Percentiles rank a stretch among this genome's conserved stretches.
Conservation (phyloP, 2,888 invertebrate genomes). For the Aromia moschata region DNA sequence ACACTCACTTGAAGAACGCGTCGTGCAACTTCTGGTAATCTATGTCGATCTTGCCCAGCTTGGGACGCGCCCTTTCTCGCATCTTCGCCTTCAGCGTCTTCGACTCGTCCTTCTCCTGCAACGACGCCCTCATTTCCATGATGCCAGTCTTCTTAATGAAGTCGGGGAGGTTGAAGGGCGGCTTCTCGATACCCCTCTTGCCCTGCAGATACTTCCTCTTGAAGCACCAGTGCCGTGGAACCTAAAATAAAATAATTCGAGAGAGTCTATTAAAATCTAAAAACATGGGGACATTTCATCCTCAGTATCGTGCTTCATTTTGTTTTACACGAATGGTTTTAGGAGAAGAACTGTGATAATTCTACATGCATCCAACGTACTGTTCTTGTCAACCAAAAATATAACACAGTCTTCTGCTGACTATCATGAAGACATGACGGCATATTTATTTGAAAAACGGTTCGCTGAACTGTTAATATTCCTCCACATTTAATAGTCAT, state of each 20-base stretch:
- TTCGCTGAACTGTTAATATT: no score
- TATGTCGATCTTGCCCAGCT: conserved; percentile 99
- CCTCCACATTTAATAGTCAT: no score
- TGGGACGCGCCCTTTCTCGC: conserved; percentile 95
- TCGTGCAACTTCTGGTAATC: conserved; percentile 99
- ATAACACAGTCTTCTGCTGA: no score
- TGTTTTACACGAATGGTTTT: no score
- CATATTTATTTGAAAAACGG: no score
- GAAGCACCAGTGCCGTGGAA: conserved; percentile 98
- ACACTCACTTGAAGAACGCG: conserved; percentile 91
- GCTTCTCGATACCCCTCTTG: conserved; percentile 98
- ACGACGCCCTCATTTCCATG: conserved; percentile 98
- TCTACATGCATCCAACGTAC: no score
- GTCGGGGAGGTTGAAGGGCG: conserved; percentile 97
- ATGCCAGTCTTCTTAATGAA: conserved; percentile 99
- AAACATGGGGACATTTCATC: no score
- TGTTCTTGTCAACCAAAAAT: no score
- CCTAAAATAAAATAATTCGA: conserved; percentile 64
- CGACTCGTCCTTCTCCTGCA: conserved; percentile 96
- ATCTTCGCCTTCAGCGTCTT: conserved; percentile 96
- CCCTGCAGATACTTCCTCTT: conserved; percentile 87
- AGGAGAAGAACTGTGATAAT: no score
- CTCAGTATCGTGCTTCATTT: no score
- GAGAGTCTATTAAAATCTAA: no score
- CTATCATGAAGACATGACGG: no score